Evolutionary conservation across 2,113 vertebrate genomes (phyloP).

Genomic region (Cyprinus carpio): DNA sequence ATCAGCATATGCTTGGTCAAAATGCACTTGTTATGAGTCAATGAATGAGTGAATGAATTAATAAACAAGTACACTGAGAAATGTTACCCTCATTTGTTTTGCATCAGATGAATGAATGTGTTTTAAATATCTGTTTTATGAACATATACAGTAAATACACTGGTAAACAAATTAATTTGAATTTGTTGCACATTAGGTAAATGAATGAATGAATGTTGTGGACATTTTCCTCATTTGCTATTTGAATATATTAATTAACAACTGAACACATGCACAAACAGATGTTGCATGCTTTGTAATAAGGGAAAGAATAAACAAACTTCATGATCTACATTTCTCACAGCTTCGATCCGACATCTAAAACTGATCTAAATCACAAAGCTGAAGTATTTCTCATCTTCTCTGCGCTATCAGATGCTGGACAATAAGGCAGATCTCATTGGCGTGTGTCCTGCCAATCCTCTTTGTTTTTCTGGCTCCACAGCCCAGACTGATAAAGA

Average conservation of each 20-base stretch:
- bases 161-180: background rate
- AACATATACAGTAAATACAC: background rate
- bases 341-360: constrained; percentile 46
- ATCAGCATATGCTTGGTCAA: constrained; percentile 22
- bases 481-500: constrained; percentile 45
- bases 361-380: constrained; percentile 46
- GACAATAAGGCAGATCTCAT: constrained; percentile 50
- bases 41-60: constrained; percentile 7
- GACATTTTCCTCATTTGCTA: background rate
- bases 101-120: background rate
- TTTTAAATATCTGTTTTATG: background rate
- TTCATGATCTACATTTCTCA: background rate
- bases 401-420: constrained; percentile 38
- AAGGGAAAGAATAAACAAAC: constrained; percentile 8
- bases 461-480: constrained; percentile 50
- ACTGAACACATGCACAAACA: background rate
- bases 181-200: constrained; percentile 1
- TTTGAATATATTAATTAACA: background rate
- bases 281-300: background rate
- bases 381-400: constrained; percentile 46
- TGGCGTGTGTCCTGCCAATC: constrained; percentile 37
- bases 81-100: background rate
- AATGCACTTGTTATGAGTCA: constrained; percentile 17
- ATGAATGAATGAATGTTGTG: background rate
- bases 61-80: background rate